Base-by-base conservation (phyloP, 2,888 invertebrate genomes). In the Lepidochrysops patricia region DNA sequence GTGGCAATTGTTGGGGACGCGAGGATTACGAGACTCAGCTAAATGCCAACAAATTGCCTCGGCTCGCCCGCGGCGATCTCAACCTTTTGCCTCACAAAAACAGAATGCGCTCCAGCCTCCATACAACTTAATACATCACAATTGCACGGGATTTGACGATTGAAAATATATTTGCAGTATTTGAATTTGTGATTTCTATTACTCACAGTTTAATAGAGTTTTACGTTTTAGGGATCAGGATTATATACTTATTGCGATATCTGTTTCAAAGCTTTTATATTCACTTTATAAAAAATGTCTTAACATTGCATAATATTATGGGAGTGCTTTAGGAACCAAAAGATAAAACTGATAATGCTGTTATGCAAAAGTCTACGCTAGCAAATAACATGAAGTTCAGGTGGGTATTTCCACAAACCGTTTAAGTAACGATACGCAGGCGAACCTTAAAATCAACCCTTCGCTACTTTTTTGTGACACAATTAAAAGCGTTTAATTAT, bases 41-140 rank as follows among this genome's bases (percentile, higher is more conserved):
- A 85, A 88, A 80, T 71, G 73, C 74, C 74, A 79, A 80, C 82
- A 80, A 86, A 88, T 87, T 82, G 88, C 72, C 71, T 75, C 79
- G 76, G 77, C 76, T 76, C 79, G 84, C 85, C 82, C 70, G 73
- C 71, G 79, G 87, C 81, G 72, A 75, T 71, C 69, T 68, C 68
- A 76, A 84, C 75, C 86, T 82, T 86, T 84, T 79, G 76, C 69
- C 62, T 32, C 52, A 58, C 63, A 70, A 78, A 80, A 81, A 77
- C 68, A 67, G 64, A 76, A 67, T 64, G 67, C 64, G 61, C 57
- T 59, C 60, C 62, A 56, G 63, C 60, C 57, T 59, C 60, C 62
- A 56, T 62, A 57, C 57, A 61, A 27, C 57, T 26, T 25, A 23
- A 49, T 29, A 34, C 13, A 26, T 35, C 35, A 52, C 52, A n/a